Base-by-base conservation (phyloP, 2,888 invertebrate species). In the Ormyrus labotus region DNA sequence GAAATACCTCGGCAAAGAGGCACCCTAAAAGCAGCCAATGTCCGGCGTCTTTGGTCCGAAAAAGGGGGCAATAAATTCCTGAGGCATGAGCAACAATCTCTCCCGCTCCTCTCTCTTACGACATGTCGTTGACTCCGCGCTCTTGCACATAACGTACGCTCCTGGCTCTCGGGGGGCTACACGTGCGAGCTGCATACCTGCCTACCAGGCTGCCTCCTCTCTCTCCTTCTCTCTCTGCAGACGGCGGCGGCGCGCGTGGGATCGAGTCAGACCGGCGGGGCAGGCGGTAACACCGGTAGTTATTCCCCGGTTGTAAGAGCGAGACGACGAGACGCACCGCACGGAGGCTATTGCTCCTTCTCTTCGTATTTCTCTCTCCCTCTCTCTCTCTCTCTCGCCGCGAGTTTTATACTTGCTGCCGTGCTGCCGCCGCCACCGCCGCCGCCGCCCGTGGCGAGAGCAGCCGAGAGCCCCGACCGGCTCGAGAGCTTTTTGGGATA, bases 271-370 rank as follows among this genome's bases (percentile, higher is more conserved):
- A 61, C 60, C 67, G 34, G 67, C 11, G 57, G 60, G 48, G 50
- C 47, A 76, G 69, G 68, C 53, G 81, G 82, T 81, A 81, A 81
- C 76, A 82, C 82, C 82, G 61, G 82, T 82, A 80, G 79, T 82
- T 77, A 60, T 73, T 60, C 68, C 47, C 76, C 73, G 73, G 69
- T 80, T 77, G 82, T 80, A 79, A 76, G 79, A 82, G 76, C 70
- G 79, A 82, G 82, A 80, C 81, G 65, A 74, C 67, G 67, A 67
- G 48, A 10, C 61, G 72, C 34, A 48, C 65, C 61, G 72, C 34
- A 48, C 65, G 65, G 73, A 81, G 81, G 78, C 77, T 81, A 81
- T 81, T 81, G 81, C 81, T 81, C 78, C 74, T 64, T 81, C 65
- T 58, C 63, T 61, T 68, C 57, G 57, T 34, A 51, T 45, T n/a